A percentile compares a stretch with the other conserved stretches of the same genome.
Conservation (phyloP, 2,797 vertebrate genomes). For the Trematomus bernacchii region DNA sequence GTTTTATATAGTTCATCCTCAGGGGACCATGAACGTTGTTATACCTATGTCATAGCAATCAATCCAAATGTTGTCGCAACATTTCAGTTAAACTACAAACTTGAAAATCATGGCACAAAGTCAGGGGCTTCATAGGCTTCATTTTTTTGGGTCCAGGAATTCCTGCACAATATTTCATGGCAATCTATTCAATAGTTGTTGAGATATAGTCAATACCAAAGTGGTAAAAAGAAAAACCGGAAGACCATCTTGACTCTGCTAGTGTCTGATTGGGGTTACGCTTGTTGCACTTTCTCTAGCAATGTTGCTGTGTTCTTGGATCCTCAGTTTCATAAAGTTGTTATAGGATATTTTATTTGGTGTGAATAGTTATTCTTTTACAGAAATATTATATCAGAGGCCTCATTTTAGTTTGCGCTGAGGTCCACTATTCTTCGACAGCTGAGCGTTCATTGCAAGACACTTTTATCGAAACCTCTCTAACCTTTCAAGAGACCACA, state of each 20-base stretch:
- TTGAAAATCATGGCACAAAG: not conserved
- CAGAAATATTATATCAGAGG: not conserved
- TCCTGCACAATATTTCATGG: not conserved
- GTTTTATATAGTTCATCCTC: too few species aligned
- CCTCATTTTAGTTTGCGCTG: not conserved
- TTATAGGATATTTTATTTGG: not conserved
- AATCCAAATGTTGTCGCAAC: not conserved
- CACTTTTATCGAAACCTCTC: not conserved
- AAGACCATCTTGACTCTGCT: not conserved
- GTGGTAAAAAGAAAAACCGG: not conserved
- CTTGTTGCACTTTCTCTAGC: not conserved
- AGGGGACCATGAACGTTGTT: too few species aligned
- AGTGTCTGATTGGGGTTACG: too few species aligned
- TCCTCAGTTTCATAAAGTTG: not conserved
- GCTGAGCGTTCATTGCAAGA: not conserved
- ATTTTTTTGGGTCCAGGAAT: not conserved
- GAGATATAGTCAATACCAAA: not conserved
- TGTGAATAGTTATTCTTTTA: slow-evolving; percentile 8
- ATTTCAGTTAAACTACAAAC: not conserved
- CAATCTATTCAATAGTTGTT: not conserved
- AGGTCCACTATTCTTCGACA: not conserved
- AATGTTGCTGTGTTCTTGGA: not conserved
- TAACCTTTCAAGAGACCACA: slow-evolving; percentile 23
- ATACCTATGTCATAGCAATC: not conserved
- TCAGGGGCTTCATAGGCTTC: not conserved